Evolutionary conservation across 2,888 invertebrate species (phyloP).

Genomic region (Ryuthela nishihirai): DNA sequence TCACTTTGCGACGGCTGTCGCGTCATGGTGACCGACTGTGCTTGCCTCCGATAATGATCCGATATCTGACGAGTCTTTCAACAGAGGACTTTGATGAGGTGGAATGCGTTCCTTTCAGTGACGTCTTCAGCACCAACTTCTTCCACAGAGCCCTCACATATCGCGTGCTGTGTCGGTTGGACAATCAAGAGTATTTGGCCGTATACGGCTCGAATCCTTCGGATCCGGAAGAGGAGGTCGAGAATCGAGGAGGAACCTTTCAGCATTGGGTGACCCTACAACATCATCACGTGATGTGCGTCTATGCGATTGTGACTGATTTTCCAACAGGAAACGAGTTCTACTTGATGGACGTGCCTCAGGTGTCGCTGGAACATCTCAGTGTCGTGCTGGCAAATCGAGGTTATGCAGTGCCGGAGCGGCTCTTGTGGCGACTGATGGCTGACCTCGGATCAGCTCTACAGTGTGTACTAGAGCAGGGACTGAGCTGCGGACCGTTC

Average conservation of each 20-base stretch:
- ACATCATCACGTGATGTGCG: constrained; percentile 46
- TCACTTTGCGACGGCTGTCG: constrained; percentile 44
- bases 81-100: constrained; percentile 46
- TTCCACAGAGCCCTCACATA: constrained; percentile 39
- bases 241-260: too few relatives aligned
- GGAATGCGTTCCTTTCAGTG: constrained; percentile 40
- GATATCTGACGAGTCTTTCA: constrained; percentile 45
- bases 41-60: constrained; percentile 44
- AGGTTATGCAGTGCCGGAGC: constrained; percentile 44
- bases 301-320: constrained; percentile 44
- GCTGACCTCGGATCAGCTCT: constrained; percentile 45
- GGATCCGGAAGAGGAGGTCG: constrained; percentile 42
- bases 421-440: constrained; percentile 44
- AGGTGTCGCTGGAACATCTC: constrained; percentile 45
- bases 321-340: constrained; percentile 43
- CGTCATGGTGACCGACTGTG: constrained; percentile 43
- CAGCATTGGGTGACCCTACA: constrained; percentile 45
- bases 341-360: constrained; percentile 46
- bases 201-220: constrained; percentile 29
- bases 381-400: constrained; percentile 44
- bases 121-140: constrained; percentile 36
- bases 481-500: constrained; percentile 27
- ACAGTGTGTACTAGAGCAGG: constrained; percentile 41
- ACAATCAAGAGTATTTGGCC: constrained; percentile 36
- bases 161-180: constrained; percentile 28